phyloP scores from a whole-genome alignment of 2,797 vertebrate species.

The Leucoraja ocellata region DNA sequence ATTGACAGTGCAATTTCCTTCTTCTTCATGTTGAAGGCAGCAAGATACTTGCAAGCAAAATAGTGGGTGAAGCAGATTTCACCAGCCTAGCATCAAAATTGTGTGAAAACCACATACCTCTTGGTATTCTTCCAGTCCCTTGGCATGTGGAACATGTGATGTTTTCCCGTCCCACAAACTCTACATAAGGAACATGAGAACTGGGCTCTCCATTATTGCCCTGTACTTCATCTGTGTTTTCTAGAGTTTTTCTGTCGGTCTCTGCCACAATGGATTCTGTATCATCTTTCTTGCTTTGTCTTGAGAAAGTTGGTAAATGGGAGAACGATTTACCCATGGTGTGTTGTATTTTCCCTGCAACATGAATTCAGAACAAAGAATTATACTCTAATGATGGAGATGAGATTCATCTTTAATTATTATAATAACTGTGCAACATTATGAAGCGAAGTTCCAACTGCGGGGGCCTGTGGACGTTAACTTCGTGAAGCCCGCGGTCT shows the following conservation, averaged over 20 bases:
- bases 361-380: neutral
- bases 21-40: neutral
- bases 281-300: constrained; percentile 42
- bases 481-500: too few relatives aligned
- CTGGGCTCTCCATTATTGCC: constrained; percentile 34
- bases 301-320: neutral
- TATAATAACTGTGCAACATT: neutral
- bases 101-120: constrained; percentile 54
- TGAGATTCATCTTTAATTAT: neutral
- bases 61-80: neutral
- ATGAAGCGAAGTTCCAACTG: neutral
- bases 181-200: constrained; percentile 40
- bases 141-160: constrained; percentile 71
- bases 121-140: constrained; percentile 71
- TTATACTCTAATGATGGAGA: neutral
- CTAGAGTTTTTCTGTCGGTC: constrained; percentile 39
- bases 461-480: too few relatives aligned
- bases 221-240: constrained; percentile 52
- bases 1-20: neutral
- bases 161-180: constrained; percentile 40
- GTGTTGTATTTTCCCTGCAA: constrained; percentile 6
- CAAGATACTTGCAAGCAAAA: neutral
- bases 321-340: constrained; percentile 47
- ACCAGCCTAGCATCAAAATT: neutral
- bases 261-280: constrained; percentile 40